Evolutionary conservation across 2,113 vertebrate species (phyloP).

Genomic region (Catharus minimus): DNA sequence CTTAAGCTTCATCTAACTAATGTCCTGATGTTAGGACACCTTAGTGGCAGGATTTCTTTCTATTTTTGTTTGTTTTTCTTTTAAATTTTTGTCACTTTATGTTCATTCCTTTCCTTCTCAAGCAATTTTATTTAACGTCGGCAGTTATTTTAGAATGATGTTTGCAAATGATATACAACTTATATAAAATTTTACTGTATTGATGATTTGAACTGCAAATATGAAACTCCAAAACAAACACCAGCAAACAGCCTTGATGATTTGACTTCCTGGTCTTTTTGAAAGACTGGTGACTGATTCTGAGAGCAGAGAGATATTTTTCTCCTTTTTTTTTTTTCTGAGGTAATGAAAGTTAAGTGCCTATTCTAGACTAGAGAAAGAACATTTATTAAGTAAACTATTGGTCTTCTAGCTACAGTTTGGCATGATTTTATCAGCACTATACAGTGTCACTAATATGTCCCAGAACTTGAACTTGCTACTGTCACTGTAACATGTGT

Average conservation of each 20-base stretch:
- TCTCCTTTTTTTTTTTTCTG: accelerated
- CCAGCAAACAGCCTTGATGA: background rate
- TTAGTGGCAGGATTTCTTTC: background rate
- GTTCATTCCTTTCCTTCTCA: background rate
- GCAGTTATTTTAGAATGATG: background rate
- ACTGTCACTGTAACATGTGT: conserved; percentile 39
- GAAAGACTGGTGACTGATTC: background rate
- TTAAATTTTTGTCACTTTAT: background rate
- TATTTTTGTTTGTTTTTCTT: background rate
- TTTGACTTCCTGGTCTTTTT: background rate
- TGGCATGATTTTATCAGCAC: conserved; percentile 32
- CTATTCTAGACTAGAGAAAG: background rate
- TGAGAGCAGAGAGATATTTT: background rate
- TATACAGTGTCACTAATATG: conserved; percentile 3
- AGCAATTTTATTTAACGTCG: background rate
- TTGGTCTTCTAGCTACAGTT: conserved; percentile 8
- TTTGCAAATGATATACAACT: background rate
- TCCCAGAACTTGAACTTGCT: conserved; percentile 45
- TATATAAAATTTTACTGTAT: background rate
- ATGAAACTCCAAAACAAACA: background rate
- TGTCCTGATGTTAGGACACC: background rate
- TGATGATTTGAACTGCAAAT: conserved; percentile 3
- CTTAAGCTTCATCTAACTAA: background rate
- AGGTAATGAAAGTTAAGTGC: background rate
- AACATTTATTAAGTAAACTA: background rate